Percentiles rank a stretch among this genome's conserved stretches.
Conservation (phyloP, 1,140 invertebrate genomes). For the Penaeus chinensis region DNA sequence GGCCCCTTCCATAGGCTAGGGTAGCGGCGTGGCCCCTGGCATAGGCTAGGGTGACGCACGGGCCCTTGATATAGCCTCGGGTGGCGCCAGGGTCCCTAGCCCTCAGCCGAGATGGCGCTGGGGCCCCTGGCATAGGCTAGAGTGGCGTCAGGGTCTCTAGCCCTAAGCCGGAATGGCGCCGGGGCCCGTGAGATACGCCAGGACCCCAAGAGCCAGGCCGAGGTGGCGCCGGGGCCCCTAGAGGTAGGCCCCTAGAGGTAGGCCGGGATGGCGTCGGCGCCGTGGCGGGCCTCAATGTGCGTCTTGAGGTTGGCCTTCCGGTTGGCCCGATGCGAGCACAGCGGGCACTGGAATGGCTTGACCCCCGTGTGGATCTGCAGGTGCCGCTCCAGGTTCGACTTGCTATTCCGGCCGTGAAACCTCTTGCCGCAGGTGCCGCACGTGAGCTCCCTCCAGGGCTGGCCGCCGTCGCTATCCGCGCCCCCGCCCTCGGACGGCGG, state of each 20-base stretch:
- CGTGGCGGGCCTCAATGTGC: slow-evolving; percentile 50
- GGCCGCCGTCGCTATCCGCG: slow-evolving; percentile 27
- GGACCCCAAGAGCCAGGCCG: slow-evolving; percentile 14
- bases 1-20: no score
- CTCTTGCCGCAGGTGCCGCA: slow-evolving; percentile 65
- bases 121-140: no score
- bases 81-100: no score
- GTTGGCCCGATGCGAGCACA: slow-evolving; percentile 66
- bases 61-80: no score
- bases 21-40: no score
- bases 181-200: neutral
- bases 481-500: neutral
- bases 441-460: slow-evolving; percentile 48
- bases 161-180: slow-evolving; percentile 29
- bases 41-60: no score
- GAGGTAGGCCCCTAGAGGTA: slow-evolving; percentile 35
- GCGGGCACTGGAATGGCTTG: slow-evolving; percentile 68
- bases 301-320: slow-evolving; percentile 61
- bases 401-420: slow-evolving; percentile 64
- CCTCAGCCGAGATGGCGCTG: neutral
- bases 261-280: slow-evolving; percentile 34
- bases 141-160: no score
- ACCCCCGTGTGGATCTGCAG: slow-evolving; percentile 64
- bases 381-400: slow-evolving; percentile 65
- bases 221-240: slow-evolving; percentile 29